A percentile compares a stretch with the other conserved stretches of the same genome.
These are phyloP conservation scores for Folsomia candida DNA, from an alignment of 2,888 invertebrate genomes.

Conservation along the genomic window DNA sequence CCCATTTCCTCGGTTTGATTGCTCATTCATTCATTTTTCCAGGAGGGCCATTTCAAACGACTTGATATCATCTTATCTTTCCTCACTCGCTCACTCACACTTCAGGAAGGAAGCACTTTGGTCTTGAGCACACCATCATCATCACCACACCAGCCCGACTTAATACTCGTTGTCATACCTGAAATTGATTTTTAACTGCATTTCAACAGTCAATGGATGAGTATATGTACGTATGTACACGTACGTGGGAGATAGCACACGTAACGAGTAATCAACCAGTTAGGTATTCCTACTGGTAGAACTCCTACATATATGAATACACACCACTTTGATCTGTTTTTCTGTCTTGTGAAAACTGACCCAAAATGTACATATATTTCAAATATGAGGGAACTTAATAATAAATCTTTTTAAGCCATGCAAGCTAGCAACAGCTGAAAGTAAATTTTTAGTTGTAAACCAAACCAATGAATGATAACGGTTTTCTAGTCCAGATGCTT, in stretches of 20 bases:
- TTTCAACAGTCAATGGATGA: not conserved
- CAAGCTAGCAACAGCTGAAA: not conserved
- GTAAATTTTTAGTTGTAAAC: not conserved
- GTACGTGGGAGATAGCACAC: not conserved
- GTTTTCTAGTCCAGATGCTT: conserved; percentile 2
- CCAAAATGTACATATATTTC: not conserved
- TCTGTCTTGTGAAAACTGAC: not conserved
- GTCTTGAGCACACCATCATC: no score
- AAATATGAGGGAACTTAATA: not conserved
- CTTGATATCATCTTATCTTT: conserved; percentile 2
- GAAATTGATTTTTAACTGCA: not conserved
- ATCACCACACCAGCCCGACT: not conserved
- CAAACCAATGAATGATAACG: not conserved
- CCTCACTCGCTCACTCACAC: not conserved
- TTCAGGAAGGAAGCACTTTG: not conserved
- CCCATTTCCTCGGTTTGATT: conserved; percentile 6
- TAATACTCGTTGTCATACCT: not conserved
- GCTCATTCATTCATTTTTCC: conserved; percentile 1
- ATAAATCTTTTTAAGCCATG: not conserved
- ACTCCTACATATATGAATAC: no score
- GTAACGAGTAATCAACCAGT: no score
- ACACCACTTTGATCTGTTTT: no score
- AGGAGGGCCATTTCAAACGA: not conserved
- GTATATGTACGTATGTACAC: not conserved
- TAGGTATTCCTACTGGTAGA: no score